phyloP scores from a whole-genome alignment of 2,797 vertebrate genomes.

The Ctenochaetus hawaiiensis region DNA sequence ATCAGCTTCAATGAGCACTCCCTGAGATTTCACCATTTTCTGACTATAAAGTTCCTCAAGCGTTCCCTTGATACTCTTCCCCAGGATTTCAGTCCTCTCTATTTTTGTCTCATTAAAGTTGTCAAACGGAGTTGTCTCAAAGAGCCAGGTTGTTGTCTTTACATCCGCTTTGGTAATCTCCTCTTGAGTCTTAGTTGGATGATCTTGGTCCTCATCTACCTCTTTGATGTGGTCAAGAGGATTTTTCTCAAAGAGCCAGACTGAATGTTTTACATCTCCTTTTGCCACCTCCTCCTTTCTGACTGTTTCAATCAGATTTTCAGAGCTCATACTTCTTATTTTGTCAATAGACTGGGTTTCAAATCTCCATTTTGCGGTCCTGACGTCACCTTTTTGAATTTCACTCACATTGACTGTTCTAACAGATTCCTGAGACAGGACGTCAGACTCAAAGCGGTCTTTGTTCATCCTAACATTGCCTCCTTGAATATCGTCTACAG shows the following conservation, averaged over 20 bases:
- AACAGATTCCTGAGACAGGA: constrained; percentile 76
- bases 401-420: constrained; percentile 92
- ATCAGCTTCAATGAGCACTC: constrained; percentile 92
- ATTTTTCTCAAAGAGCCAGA: constrained; percentile 96
- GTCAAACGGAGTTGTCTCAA: constrained; percentile 93
- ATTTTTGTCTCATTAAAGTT: constrained; percentile 89
- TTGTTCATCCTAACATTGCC: constrained; percentile 90
- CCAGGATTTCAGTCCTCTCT: constrained; percentile 90
- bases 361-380: constrained; percentile 93
- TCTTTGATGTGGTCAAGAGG: constrained; percentile 90
- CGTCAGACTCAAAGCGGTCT: constrained; percentile 89
- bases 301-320: constrained; percentile 89
- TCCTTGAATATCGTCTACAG: constrained; percentile 88
- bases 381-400: constrained; percentile 93
- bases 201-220: constrained; percentile 76
- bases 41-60: constrained; percentile 91
- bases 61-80: constrained; percentile 93
- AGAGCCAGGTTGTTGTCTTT: constrained; percentile 93
- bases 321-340: constrained; percentile 89
- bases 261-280: constrained; percentile 92
- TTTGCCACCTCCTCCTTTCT: constrained; percentile 89
- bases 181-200: constrained; percentile 73
- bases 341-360: constrained; percentile 92
- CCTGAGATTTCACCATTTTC: constrained; percentile 90
- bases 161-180: constrained; percentile 92